Conservation (phyloP, 2,797 vertebrate species). For the Harpia harpyja region DNA sequence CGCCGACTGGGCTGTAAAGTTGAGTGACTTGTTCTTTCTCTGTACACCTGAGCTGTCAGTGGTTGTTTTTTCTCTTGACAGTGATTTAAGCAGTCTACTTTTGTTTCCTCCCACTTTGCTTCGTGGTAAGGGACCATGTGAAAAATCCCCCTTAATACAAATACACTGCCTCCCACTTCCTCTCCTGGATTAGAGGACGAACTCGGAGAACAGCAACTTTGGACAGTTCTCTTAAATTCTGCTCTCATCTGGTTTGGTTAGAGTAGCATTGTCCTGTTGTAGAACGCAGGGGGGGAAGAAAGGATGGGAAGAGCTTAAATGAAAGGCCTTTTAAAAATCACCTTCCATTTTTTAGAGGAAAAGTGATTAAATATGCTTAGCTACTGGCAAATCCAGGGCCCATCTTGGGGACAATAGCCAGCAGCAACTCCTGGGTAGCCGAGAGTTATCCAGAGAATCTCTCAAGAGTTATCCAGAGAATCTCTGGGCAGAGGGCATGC, state of each 20-base stretch:
- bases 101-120: background rate
- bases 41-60: background rate
- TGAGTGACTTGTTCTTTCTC: background rate
- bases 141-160: background rate
- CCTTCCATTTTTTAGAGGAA: background rate
- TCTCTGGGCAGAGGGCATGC: background rate
- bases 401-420: background rate
- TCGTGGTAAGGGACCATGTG: background rate
- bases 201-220: background rate
- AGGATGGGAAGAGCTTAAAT: background rate
- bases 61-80: background rate
- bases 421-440: background rate
- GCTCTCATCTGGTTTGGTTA: background rate
- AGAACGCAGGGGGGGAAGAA: background rate
- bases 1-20: background rate
- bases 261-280: background rate
- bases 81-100: background rate
- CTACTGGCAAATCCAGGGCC: background rate
- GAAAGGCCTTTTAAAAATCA: background rate
- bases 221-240: background rate
- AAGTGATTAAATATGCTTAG: background rate
- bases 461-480: background rate
- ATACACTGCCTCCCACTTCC: accelerated
- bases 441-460: background rate
- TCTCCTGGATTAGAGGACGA: background rate